Conservation (phyloP, 2,797 vertebrate genomes). For the Lagocephalus sceleratus region DNA sequence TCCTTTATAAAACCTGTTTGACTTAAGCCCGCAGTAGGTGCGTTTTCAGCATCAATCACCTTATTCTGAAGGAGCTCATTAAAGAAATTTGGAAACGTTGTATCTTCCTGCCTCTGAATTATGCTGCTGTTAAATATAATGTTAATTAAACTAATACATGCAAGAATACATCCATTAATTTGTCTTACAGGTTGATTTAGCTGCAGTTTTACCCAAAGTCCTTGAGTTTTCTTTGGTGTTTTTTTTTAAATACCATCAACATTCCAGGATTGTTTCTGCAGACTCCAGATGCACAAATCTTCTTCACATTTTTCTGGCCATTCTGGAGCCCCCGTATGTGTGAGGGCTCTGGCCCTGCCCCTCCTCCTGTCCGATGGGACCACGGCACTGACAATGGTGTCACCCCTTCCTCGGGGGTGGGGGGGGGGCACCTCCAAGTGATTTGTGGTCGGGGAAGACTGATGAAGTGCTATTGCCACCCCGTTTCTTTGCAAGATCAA, state of each 20-base stretch:
- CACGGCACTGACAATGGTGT: slow-evolving; percentile 67
- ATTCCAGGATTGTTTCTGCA: too few relatives aligned
- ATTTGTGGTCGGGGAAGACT: slow-evolving; percentile 74
- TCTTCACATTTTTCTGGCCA: slow-evolving; percentile 26
- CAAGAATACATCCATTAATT: slow-evolving; percentile 5
- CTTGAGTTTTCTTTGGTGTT: slow-evolving; percentile 8
- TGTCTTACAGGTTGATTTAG: slow-evolving; percentile 22
- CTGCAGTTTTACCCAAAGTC: slow-evolving; percentile 22
- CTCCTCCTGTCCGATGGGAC: slow-evolving; percentile 64
- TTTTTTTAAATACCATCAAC: slow-evolving; percentile 17
- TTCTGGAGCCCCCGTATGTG: slow-evolving; percentile 46
- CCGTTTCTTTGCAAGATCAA: slow-evolving; percentile 77
- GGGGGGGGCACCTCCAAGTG: slow-evolving; percentile 60
- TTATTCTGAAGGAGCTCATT: slow-evolving; percentile 43
- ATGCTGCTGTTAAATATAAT: not conserved
- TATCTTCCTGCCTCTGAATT: slow-evolving; percentile 23
- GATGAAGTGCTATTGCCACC: slow-evolving; percentile 78
- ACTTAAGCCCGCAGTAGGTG: slow-evolving; percentile 52
- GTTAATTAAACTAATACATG: too few relatives aligned
- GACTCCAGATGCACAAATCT: slow-evolving; percentile 1
- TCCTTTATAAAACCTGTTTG: slow-evolving; percentile 74
- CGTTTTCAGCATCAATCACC: slow-evolving; percentile 54
- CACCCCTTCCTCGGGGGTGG: slow-evolving; percentile 51
- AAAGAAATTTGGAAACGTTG: slow-evolving; percentile 25
- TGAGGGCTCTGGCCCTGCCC: slow-evolving; percentile 51